These are phyloP conservation scores for Agrochola lota DNA, from an alignment of 2,888 invertebrate species.

Conservation along the genomic window DNA sequence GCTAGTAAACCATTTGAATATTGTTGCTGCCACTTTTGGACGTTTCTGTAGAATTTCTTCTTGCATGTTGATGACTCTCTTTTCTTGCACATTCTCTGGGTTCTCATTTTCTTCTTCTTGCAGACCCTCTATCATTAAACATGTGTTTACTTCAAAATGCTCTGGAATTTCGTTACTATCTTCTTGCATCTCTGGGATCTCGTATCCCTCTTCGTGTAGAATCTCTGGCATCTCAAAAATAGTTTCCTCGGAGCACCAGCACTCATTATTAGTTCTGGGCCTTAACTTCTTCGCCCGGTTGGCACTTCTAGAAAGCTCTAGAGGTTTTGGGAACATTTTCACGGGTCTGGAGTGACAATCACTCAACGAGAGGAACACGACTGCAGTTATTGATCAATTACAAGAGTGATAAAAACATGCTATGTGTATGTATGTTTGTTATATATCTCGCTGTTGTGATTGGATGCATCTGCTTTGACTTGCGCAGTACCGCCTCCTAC, in stretches of 20 bases:
- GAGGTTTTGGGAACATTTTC: constrained; percentile 8
- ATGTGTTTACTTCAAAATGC: not conserved
- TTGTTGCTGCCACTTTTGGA: not conserved
- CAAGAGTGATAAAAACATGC: not conserved
- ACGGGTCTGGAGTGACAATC: not conserved
- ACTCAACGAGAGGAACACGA: not conserved
- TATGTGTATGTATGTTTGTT: constrained; percentile 12
- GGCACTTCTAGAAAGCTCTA: not conserved
- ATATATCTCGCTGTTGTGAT: constrained; percentile 11
- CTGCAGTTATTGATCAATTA: constrained; percentile 32
- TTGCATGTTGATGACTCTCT: no score
- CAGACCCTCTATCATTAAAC: not conserved
- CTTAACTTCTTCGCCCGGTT: not conserved
- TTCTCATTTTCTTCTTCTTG: not conserved
- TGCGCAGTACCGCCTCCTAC: constrained; percentile 27
- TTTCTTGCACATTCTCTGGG: not conserved
- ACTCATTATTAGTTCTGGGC: not conserved
- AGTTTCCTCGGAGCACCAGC: constrained; percentile 3
- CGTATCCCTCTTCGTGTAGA: not conserved
- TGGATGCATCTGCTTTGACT: constrained; percentile 25
- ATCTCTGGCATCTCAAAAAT: constrained; percentile 11
- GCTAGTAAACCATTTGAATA: not conserved
- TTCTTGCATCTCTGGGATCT: not conserved
- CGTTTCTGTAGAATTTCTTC: not conserved
- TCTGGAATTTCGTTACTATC: no score